phyloP scores from a whole-genome alignment of 2,888 invertebrate species.

The Gortyna flavago region DNA sequence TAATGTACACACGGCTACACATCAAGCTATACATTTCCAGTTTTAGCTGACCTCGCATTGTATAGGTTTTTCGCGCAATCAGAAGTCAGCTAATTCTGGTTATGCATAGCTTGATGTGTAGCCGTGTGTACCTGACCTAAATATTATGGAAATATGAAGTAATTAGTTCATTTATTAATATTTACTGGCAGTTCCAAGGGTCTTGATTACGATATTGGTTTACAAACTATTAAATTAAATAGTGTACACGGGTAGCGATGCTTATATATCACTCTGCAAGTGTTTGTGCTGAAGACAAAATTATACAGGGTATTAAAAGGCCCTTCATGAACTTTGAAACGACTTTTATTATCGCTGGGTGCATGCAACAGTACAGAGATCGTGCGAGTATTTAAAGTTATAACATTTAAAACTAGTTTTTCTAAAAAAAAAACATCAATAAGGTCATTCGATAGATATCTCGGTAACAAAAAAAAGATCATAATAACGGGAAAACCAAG shows the following conservation, averaged over 20 bases:
- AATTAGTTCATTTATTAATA: slow-evolving; percentile 2
- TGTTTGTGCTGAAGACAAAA: neutral
- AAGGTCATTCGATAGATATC: neutral
- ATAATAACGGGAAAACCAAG: neutral
- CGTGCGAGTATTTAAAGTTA: neutral
- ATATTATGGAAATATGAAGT: slow-evolving; percentile 24
- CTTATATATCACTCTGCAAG: too few relatives aligned
- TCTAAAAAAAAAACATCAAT: neutral
- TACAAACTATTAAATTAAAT: neutral
- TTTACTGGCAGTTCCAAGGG: neutral
- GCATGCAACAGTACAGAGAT: neutral
- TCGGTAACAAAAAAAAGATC: neutral
- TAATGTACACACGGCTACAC: too few relatives aligned
- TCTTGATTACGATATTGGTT: neutral
- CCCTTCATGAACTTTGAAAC: neutral
- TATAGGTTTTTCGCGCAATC: too few relatives aligned
- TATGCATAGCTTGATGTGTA: too few relatives aligned
- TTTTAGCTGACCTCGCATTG: too few relatives aligned
- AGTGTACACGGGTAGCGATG: neutral
- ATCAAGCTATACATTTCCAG: too few relatives aligned
- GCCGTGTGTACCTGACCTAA: slow-evolving; percentile 37
- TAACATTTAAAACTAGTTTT: neutral
- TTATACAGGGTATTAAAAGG: neutral
- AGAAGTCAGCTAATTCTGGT: too few relatives aligned
- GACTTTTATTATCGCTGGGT: neutral